Evolutionary conservation across 2,888 invertebrate species (phyloP), one percentile per base, ranked within the genome.

Genomic region (Acrobasis repandana): DNA sequence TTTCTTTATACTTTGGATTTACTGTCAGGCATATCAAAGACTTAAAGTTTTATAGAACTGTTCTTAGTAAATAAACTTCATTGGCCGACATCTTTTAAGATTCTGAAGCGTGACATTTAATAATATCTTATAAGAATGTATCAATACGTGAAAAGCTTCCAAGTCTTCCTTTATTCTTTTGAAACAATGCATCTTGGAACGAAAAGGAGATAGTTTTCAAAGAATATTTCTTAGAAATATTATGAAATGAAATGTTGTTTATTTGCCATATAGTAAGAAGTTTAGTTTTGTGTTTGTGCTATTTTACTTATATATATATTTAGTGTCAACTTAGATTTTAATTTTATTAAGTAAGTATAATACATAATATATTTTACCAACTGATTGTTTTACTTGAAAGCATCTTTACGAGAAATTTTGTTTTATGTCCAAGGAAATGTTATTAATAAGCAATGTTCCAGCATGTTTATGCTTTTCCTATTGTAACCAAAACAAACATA

Each of bases 401-500:
- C 4, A 38, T 38, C 14, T 6, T 8, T 4, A 1, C 10, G 10
- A 38, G 38, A 10, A 38, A 38, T 11, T 38, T 11, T 11, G 10
- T 6, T 38, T 38, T 38, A 38, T 38, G 10, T 1, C 38, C 38
- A 38, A 10, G 11, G 4, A 43, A 14, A n/a, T 5, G 14, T 43
- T 14, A 43, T 3, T n/a, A n/a, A 43, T 14, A 11, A 50, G 5
- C 50, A 28, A 43, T 38, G 20, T 18, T 36, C 11, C n/a, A 14
- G 8, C 14, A n/a, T 10, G n/a, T n/a, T n/a, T n/a, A 18, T 20
- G 20, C 50, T 20, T 20, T 16, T 16, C 38, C 20, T 20, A 16
- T 20, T 54, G 20, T 38, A 49, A 49, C 18, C 58, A 58, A 58
- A 58, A 49, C 58, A 58, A 58, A 49, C 58, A 58, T 36, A 49